A percentile compares a stretch with the other conserved stretches of the same genome.
phyloP scores from a whole-genome alignment of 2,888 invertebrate species.

The Iselma pallidipennis region DNA sequence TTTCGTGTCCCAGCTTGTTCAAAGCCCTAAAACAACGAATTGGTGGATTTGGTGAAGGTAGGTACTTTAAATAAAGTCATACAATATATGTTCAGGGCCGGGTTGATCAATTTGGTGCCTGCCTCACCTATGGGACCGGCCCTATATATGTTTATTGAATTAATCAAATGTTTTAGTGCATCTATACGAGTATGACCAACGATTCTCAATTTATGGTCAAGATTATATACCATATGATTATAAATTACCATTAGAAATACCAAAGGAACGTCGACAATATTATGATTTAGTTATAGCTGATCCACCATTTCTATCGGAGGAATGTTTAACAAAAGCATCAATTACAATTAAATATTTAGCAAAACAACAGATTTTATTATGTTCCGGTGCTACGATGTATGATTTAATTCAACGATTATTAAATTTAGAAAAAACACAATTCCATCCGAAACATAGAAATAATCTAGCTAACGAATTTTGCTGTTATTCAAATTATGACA shows the following conservation, averaged over 20 bases:
- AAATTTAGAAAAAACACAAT: constrained; percentile 66
- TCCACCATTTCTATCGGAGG: constrained; percentile 93
- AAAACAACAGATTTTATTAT: constrained; percentile 79
- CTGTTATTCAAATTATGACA: constrained; percentile 86
- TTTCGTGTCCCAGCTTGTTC: constrained; percentile 89
- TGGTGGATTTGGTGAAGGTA: constrained; percentile 36
- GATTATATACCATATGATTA: constrained; percentile 90
- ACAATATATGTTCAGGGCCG: background rate
- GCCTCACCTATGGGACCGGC: too few relatives aligned
- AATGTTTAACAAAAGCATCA: constrained; percentile 84
- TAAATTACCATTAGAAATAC: constrained; percentile 72
- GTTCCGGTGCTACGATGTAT: constrained; percentile 85
- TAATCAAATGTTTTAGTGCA: constrained; percentile 37
- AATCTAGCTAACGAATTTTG: constrained; percentile 93
- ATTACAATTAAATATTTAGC: constrained; percentile 73
- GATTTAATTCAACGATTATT: constrained; percentile 68
- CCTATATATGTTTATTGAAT: too few relatives aligned
- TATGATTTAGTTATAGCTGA: constrained; percentile 90
- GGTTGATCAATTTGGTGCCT: constrained; percentile 12
- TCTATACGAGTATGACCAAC: constrained; percentile 76
- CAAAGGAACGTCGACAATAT: constrained; percentile 60
- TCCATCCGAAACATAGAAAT: constrained; percentile 81
- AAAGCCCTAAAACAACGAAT: constrained; percentile 63
- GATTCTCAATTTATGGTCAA: constrained; percentile 77
- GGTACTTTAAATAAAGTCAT: constrained; percentile 28